phyloP scores from a whole-genome alignment of 2,888 invertebrate species.

The Thumatha senex region DNA sequence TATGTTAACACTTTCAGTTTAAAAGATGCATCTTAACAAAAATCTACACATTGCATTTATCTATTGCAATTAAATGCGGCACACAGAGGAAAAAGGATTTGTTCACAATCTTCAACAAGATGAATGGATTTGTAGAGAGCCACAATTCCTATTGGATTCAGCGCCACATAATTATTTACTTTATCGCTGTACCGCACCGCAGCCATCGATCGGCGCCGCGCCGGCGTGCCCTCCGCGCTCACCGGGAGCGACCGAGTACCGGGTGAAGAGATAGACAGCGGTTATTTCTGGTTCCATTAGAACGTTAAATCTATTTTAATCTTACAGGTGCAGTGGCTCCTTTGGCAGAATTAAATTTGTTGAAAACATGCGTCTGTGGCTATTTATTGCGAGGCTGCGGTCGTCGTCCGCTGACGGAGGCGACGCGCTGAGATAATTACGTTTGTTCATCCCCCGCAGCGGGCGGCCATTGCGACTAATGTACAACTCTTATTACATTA shows the following conservation, averaged over 20 bases:
- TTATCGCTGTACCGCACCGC: slow-evolving; percentile 1
- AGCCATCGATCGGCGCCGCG: neutral
- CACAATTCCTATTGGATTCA: slow-evolving; percentile 6
- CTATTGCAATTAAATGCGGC: neutral
- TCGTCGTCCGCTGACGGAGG: too few relatives aligned
- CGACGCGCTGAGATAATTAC: too few relatives aligned
- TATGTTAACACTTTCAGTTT: too few relatives aligned
- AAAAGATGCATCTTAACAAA: too few relatives aligned
- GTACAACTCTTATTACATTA: too few relatives aligned
- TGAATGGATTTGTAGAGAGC: slow-evolving; percentile 8
- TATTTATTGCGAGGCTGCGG: neutral
- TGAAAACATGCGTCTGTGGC: neutral
- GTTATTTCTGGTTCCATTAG: neutral
- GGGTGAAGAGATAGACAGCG: neutral
- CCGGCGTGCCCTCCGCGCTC: neutral
- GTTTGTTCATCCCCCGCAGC: too few relatives aligned
- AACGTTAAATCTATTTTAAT: neutral
- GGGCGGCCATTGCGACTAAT: too few relatives aligned
- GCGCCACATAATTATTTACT: slow-evolving; percentile 9
- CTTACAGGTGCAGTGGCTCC: neutral
- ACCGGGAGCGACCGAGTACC: neutral
- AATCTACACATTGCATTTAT: too few relatives aligned
- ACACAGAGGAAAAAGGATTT: slow-evolving; percentile 1
- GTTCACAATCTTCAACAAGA: slow-evolving; percentile 5
- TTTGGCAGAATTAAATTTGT: neutral